Percentiles rank a stretch among this genome's conserved stretches.
phyloP scores from a whole-genome alignment of 2,113 vertebrate species.

The Epinephelus moara region DNA sequence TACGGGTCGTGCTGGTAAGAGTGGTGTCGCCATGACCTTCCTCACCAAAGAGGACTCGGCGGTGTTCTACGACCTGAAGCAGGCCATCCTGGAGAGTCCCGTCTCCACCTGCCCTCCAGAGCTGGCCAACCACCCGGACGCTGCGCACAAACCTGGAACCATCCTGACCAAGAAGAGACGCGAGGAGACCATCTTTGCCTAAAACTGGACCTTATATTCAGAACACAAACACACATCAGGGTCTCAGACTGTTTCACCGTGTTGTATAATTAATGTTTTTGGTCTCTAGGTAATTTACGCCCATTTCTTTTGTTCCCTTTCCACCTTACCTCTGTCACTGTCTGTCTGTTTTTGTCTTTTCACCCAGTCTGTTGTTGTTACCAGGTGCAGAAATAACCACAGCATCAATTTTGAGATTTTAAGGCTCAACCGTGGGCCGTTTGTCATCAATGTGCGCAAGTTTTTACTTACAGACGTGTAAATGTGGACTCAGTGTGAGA shows the following conservation, averaged over 20 bases:
- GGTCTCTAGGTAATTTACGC: not conserved
- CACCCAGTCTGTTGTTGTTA: not conserved
- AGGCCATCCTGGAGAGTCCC: slow-evolving; percentile 96
- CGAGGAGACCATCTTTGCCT: slow-evolving; percentile 99
- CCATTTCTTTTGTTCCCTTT: not conserved
- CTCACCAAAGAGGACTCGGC: slow-evolving; percentile 97
- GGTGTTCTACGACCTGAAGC: slow-evolving; percentile 98
- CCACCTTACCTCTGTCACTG: not conserved
- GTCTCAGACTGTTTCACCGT: slow-evolving; percentile 8
- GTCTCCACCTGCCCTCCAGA: slow-evolving; percentile 97
- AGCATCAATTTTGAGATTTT: not conserved
- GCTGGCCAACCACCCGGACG: slow-evolving; percentile 96
- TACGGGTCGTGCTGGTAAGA: slow-evolving; percentile 97
- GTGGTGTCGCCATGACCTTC: slow-evolving; percentile 97
- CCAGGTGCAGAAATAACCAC: not conserved
- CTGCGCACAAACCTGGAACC: slow-evolving; percentile 98
- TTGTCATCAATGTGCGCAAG: not conserved
- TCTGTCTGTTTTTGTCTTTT: slow-evolving; percentile 7
- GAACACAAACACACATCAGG: not conserved
- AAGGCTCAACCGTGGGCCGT: not conserved
- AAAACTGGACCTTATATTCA: slow-evolving; percentile 21
- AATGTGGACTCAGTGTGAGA: not conserved
- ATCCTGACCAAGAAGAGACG: slow-evolving; percentile 99
- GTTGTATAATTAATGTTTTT: not conserved
- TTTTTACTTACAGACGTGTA: not conserved